Conservation (phyloP, 2,113 vertebrate genomes). For the Ammospiza nelsoni region DNA sequence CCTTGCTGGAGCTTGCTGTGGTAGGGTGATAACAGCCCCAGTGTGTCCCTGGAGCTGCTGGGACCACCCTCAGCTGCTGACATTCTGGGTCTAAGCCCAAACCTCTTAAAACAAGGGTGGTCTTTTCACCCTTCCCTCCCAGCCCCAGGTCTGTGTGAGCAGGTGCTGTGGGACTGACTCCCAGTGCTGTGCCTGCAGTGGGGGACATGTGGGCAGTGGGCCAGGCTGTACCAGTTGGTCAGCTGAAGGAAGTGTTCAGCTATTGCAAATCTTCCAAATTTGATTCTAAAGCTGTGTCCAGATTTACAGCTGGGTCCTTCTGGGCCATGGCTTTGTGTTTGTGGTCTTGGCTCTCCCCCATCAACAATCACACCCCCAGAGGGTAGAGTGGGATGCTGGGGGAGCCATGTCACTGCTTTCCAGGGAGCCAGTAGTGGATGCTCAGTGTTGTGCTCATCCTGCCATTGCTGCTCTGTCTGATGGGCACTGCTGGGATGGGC, state of each 20-base stretch:
- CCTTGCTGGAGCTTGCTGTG: background rate
- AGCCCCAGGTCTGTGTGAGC: background rate
- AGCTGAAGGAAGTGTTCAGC: fast-evolving
- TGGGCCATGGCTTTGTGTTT: background rate
- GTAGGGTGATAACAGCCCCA: background rate
- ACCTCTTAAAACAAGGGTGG: background rate
- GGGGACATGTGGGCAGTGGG: fast-evolving
- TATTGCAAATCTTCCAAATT: background rate
- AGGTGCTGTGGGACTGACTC: background rate
- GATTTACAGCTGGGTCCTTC: background rate
- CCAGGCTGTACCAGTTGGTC: too few relatives aligned
- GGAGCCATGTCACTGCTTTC: background rate
- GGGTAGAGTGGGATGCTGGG: background rate
- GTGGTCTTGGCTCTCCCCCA: background rate
- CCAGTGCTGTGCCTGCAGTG: fast-evolving
- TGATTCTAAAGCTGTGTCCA: background rate
- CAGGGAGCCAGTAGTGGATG: fast-evolving
- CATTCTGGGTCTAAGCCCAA: background rate
- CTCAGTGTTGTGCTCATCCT: fast-evolving
- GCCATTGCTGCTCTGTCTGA: fast-evolving
- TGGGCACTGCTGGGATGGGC: fast-evolving
- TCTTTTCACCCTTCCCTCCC: background rate
- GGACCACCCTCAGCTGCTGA: background rate
- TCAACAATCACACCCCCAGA: fast-evolving
- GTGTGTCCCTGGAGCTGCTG: fast-evolving